phyloP scores from a whole-genome alignment of 2,888 invertebrate genomes.

The Villa cingulata region DNA sequence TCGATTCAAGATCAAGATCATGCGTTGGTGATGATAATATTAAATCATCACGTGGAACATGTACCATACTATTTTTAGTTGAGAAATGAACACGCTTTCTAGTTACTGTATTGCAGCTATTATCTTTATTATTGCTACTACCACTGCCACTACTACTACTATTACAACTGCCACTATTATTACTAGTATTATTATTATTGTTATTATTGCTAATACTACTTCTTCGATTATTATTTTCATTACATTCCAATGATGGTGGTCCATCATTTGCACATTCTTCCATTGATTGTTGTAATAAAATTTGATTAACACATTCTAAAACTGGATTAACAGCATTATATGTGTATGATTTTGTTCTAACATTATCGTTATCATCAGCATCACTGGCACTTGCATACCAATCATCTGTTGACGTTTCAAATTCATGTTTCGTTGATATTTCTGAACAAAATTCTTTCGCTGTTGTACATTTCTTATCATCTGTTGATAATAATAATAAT shows the following conservation, averaged over 20 bases:
- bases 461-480: constrained; percentile 3
- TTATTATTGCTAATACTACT: constrained; percentile 27
- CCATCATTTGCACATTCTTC: constrained; percentile 34
- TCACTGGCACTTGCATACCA: constrained; percentile 73
- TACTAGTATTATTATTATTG: constrained; percentile 14
- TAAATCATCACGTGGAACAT: constrained; percentile 29
- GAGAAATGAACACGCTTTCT: constrained; percentile 49
- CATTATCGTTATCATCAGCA: constrained; percentile 45
- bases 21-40: constrained; percentile 11
- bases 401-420: constrained; percentile 43
- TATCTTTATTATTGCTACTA: constrained; percentile 18
- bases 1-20: constrained; percentile 22
- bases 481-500: too few species aligned
- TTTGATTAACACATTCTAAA: constrained; percentile 71
- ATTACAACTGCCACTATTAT: constrained; percentile 15
- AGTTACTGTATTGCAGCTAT: constrained; percentile 21
- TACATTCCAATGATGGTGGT: constrained; percentile 17
- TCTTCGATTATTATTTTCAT: constrained; percentile 13
- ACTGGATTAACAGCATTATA: constrained; percentile 62
- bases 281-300: constrained; percentile 59
- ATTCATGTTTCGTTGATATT: constrained; percentile 30
- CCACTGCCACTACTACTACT: too few species aligned
- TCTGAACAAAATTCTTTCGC: constrained; percentile 29
- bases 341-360: constrained; percentile 26
- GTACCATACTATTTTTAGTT: constrained; percentile 46